Evolutionary conservation across 1,140 invertebrate species (phyloP), one percentile per base, ranked within the genome.

Genomic region (Brevipalpus yothersi): DNA sequence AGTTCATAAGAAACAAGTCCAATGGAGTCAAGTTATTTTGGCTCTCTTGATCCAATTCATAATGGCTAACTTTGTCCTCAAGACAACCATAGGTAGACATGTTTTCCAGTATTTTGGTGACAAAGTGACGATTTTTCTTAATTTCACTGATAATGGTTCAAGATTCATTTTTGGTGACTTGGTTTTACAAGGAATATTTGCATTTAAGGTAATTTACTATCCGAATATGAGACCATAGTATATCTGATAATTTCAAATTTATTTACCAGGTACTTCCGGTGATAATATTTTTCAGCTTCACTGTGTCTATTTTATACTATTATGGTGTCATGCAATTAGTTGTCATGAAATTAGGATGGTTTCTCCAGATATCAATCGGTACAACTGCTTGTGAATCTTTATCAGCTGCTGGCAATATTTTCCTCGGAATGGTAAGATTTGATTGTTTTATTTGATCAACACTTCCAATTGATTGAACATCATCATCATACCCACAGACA

Each of bases 311-410:
- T 12, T 70, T 93, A 12, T 92, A 87, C 71, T 89, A 90, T 71
- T 78, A 80, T 69, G 89, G 88, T 5, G 75, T 79, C 0, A 83
- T 95, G 79, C 88, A 93, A 71, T 80, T 77, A 74, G 69, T 90
- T n/a, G 80, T 92, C 15, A 67, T 80, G n/a, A 85, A 82, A 69
- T 66, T 94, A 31, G 86, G 87, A 11, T 81, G 80, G 75, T 65
- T 82, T 39, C 69, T 92, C 23, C 80, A 85, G 64, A 60, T 66
- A 41, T 72, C 82, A 4, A 75, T 93, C 67, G 82, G 79, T 19
- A 94, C 89, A 3, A 90, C 90, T 0, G 82, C 89, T 13, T 88
- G 85, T 56, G 91, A 95, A 72, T 91, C 86, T 59, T 79, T 93
- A 21, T 88, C 82, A 63, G 79, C 85, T n/a, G 82, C 86, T 3